Evolutionary conservation across 2,113 vertebrate genomes (phyloP), one percentile per base, ranked within the genome.

Genomic region (Sapajus apella): DNA sequence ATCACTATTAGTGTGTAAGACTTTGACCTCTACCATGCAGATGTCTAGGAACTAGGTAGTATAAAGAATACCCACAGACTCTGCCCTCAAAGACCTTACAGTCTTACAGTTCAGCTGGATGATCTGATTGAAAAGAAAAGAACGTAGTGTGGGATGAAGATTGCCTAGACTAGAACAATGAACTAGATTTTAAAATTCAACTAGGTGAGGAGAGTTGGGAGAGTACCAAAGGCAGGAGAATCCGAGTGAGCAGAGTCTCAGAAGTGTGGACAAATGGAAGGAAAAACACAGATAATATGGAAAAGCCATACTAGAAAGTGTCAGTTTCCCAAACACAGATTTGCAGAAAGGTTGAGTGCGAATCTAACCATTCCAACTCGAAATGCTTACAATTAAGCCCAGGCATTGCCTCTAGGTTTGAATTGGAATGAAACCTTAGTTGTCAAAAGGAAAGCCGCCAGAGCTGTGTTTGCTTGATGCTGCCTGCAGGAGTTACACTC

Each of bases 401-500:
- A 40, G 52, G 58, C 58, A n/a, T 25, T 77, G 87, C 52, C 75
- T 88, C 82, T 88, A 47, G 43, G 56, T 86, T 87, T 47, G 88
- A 92, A 64, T 89, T 93, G 95, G 92, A 97, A 95, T 50, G 87
- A 90, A 86, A 84, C 81, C 93, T 92, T 0, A 47, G 72, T 79
- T 96, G 84, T 95, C 88, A 92, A 72, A 55, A 94, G 96, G 85
- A 96, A 96, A 61, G 86, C 97, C 97, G 96, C 85, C 92, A 94
- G 96, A 68, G 47, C 87, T 86, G 47, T 94, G 95, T 97, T 96
- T 97, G 96, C 94, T 90, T 82, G 95, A 82, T 91, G 94, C 89
- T 91, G 93, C 91, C 88, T 93, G 88, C 87, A 76, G 96, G 96
- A 97, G 95, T 97, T 96, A 94, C 96, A 87, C 92, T 94, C 68